Base-by-base conservation (phyloP, 2,888 invertebrate genomes). In the Ryuthela nishihirai region DNA sequence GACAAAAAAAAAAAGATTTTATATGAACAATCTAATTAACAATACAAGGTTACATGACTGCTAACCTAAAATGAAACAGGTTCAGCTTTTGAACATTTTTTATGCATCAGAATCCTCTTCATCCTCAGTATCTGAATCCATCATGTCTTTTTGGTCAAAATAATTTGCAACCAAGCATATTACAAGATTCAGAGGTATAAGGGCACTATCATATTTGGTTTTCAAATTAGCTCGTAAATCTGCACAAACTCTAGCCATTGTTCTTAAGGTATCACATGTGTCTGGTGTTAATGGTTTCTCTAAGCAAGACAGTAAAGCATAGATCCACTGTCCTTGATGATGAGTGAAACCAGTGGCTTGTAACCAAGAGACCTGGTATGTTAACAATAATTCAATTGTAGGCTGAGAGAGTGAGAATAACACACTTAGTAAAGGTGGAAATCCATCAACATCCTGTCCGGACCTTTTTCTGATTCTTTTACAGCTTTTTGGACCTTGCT, bases 131-230 rank as follows among this genome's bases (percentile, higher is more conserved):
- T 44, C 48, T 23, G 25, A 23, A 67, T 87, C 87, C 23, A 82
- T 83, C 69, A 88, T 77, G 74, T 88, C 88, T 65, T 80, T 75
- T 73, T 89, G 88, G 64, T 82, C 79, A 75, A 85, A 88, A 74
- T 85, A 87, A 68, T 81, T 79, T 35, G 83, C 81, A 40, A 88
- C 82, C 64, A 88, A 74, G 72, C 86, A 86, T 70, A 88, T 85
- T 68, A 85, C 81, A 45, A 88, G 76, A 75, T 86, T 88, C 35
- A 85, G 71, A 7, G 84, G 80, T 42, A 76, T 73, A 40, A 78
- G 79, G 65, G 65, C 2, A 62, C 41, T n/a, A 55, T 66, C 12
- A 10, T 62, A 25, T 2, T 50, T 20, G 7, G 32, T 68, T 61
- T 72, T 72, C 66, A 77, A 54, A 10, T 70, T 68, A n/a, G 73